Evolutionary conservation across 2,797 vertebrate genomes (phyloP), one percentile per base, ranked within the genome.

Genomic region (Smutsia gigantea): DNA sequence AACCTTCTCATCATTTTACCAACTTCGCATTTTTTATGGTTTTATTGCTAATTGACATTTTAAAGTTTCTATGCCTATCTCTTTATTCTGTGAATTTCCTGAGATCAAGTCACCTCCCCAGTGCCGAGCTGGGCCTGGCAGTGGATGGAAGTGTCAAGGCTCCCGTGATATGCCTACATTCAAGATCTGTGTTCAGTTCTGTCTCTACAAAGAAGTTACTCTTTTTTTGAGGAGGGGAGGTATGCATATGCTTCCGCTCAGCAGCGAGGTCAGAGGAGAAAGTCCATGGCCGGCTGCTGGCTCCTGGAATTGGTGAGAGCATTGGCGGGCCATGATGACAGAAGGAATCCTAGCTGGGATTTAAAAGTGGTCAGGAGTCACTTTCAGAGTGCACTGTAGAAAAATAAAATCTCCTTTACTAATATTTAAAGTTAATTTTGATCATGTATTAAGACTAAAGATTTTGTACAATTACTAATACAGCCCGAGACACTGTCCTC

Each of bases 241-340:
- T 2, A 34, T 68, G 4, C 18, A 7, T 4, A 0, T 39, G 29
- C 29, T 19, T 25, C 18, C 46, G 25, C 14, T 25, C 5, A n/a
- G 19, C 14, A 57, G 64, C 53, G 37, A 81, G 8, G 34, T 51
- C 53, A n/a, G 0, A 0, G 0, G 19, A 1, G 7, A 55, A 63
- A 49, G 51, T 18, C 42, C 53, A 61, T 12, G 8, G 42, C 6
- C 34, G 82, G 19, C 15, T 37, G 2, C 25, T 27, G 4, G 63
- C 0, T 61, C 69, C 63, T 34, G 34, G 25, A n/a, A 53, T 0
- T 51, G 74, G 25, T 92, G 49, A 51, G 57, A 71, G 18, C 25
- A 31, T 1, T 69, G 29, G 25, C 9, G 9, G 39, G 17, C 27
- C 9, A 0, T 13, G 18, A 49, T 17, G 55, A 34, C 3, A 39